Evolutionary conservation across 2,888 invertebrate species (phyloP).

Genomic region (Eulithis testata): DNA sequence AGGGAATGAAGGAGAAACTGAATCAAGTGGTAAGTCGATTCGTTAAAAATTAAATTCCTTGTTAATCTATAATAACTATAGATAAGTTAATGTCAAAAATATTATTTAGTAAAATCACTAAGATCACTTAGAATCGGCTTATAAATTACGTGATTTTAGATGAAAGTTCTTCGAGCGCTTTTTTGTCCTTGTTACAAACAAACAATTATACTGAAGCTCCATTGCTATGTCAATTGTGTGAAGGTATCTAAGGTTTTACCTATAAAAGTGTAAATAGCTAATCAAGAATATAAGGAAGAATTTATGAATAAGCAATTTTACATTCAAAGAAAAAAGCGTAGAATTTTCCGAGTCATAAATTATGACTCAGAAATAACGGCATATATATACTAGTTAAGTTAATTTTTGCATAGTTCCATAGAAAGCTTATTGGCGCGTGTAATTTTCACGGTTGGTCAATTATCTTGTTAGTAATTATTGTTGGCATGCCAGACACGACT

Average conservation of each 20-base stretch:
- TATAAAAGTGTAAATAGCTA: background rate
- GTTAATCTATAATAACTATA: background rate
- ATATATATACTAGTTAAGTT: conserved; percentile 13
- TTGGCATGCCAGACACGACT: conserved; percentile 5
- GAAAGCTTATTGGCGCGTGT: conserved; percentile 39
- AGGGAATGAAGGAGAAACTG: conserved; percentile 85
- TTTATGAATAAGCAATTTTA: background rate
- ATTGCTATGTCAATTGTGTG: background rate
- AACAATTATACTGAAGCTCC: too few species aligned
- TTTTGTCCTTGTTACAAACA: too few species aligned
- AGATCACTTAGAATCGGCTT: too few species aligned
- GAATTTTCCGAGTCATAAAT: conserved; percentile 38
- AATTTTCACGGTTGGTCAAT: conserved; percentile 39
- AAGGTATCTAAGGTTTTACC: too few species aligned
- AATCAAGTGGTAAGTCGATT: conserved; percentile 86
- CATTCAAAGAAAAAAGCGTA: conserved; percentile 5
- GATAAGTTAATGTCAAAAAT: background rate
- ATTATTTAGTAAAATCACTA: too few species aligned
- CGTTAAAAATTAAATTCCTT: background rate
- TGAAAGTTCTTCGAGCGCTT: too few species aligned
- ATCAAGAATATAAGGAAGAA: background rate
- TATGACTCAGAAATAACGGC: conserved; percentile 30
- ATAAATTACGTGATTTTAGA: too few species aligned
- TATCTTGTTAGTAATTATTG: conserved; percentile 25
- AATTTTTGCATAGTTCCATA: conserved; percentile 32